Conservation (phyloP, 2,113 vertebrate species). For the Anthoscopus minutus region DNA sequence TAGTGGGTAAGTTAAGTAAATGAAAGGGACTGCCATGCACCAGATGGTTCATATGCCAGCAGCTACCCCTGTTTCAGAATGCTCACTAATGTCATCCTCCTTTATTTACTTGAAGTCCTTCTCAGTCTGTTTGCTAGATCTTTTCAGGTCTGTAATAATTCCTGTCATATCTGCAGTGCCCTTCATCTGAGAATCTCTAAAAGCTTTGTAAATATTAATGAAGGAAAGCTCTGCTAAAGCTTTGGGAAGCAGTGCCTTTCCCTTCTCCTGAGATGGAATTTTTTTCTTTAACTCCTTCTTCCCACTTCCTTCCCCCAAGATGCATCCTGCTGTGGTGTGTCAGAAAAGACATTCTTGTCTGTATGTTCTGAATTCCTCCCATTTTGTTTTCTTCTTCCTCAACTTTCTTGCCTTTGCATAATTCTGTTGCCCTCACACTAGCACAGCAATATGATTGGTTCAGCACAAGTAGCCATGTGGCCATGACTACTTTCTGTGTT, state of each 20-base stretch:
- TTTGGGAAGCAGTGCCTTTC: slow-evolving; percentile 11
- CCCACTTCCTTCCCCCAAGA: not conserved
- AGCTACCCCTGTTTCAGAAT: not conserved
- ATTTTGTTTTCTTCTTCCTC: not conserved
- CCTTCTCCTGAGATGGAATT: not conserved
- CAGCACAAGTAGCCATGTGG: not conserved
- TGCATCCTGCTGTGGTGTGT: not conserved
- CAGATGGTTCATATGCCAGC: slow-evolving; percentile 32
- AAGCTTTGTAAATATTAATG: slow-evolving; percentile 66
- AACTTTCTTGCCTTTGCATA: not conserved
- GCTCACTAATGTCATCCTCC: not conserved
- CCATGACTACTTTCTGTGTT: not conserved
- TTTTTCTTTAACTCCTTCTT: slow-evolving; percentile 29
- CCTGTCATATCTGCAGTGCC: slow-evolving; percentile 30
- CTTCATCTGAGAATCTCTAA: slow-evolving; percentile 50
- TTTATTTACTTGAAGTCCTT: slow-evolving; percentile 29
- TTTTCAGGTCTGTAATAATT: slow-evolving; percentile 47
- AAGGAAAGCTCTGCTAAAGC: slow-evolving; percentile 39
- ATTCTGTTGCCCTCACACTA: not conserved
- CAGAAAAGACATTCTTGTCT: not conserved
- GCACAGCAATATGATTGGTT: not conserved
- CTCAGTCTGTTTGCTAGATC: slow-evolving; percentile 24
- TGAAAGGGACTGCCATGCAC: not conserved
- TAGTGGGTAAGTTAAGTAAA: slow-evolving; percentile 4
- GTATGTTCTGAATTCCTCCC: not conserved